Percentiles rank a stretch among this genome's conserved stretches.
These are phyloP conservation scores for Caretta caretta DNA, from an alignment of 2,113 vertebrate genomes.

Conservation along the genomic window DNA sequence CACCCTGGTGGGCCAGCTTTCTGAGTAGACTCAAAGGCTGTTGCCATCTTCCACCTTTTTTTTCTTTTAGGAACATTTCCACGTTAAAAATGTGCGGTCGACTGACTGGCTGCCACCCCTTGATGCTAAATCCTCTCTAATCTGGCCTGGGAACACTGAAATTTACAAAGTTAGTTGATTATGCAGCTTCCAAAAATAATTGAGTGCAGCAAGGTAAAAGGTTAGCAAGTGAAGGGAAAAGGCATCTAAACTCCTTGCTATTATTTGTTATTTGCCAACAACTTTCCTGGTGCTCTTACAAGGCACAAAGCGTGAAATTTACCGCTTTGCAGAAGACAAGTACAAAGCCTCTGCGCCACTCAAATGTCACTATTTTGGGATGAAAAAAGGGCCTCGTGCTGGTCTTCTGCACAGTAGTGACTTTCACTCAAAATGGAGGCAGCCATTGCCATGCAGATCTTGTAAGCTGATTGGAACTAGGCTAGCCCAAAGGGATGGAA, in stretches of 20 bases:
- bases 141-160: slow-evolving; percentile 61
- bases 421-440: neutral
- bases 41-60: slow-evolving; percentile 26
- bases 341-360: fast-evolving
- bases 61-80: slow-evolving; percentile 72
- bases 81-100: slow-evolving; percentile 65
- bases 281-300: neutral
- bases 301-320: fast-evolving
- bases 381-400: no score
- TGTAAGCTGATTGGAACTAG: slow-evolving; percentile 30
- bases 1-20: neutral
- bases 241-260: neutral
- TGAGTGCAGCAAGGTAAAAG: slow-evolving; percentile 29
- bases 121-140: slow-evolving; percentile 75
- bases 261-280: slow-evolving; percentile 6
- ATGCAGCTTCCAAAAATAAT: slow-evolving; percentile 61
- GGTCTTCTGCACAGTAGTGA: fast-evolving
- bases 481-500: slow-evolving; percentile 16
- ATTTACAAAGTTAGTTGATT: slow-evolving; percentile 60
- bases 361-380: neutral
- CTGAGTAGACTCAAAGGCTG: slow-evolving; percentile 11
- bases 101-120: slow-evolving; percentile 78
- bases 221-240: slow-evolving; percentile 21
- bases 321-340: slow-evolving; percentile 15
- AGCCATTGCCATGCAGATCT: neutral